phyloP scores from a whole-genome alignment of 2,797 vertebrate genomes.

The Hipposideros larvatus region DNA sequence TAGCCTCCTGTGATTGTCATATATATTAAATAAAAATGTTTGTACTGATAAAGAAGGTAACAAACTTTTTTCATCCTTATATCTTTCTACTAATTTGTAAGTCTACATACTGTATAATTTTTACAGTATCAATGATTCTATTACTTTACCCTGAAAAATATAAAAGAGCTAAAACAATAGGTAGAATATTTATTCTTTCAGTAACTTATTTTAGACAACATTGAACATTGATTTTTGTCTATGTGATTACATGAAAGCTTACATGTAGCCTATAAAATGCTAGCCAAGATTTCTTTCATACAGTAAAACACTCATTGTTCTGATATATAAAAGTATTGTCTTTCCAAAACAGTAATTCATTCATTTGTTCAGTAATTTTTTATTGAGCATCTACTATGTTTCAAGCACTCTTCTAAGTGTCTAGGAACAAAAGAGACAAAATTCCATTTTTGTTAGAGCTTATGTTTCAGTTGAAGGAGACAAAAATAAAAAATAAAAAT shows the following conservation, averaged over 20 bases:
- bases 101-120: background rate
- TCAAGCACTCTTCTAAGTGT: background rate
- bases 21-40: background rate
- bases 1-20: background rate
- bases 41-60: background rate
- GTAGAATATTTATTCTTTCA: background rate
- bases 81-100: background rate
- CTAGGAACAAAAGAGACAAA: background rate
- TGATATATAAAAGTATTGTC: background rate
- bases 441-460: background rate
- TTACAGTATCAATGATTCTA: background rate
- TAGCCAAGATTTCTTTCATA: background rate
- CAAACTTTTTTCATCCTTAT: background rate
- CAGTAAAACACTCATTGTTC: background rate
- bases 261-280: background rate
- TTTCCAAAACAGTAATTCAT: background rate
- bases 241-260: background rate
- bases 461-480: background rate
- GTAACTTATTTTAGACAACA: background rate
- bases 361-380: background rate
- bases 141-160: background rate
- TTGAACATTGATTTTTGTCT: background rate
- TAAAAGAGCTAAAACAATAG: background rate
- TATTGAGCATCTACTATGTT: background rate
- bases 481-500: background rate